Percentiles rank a stretch among this genome's conserved stretches.
Evolutionary conservation across 1,140 invertebrate species (phyloP).

Genomic region (Drosophila persimilis): DNA sequence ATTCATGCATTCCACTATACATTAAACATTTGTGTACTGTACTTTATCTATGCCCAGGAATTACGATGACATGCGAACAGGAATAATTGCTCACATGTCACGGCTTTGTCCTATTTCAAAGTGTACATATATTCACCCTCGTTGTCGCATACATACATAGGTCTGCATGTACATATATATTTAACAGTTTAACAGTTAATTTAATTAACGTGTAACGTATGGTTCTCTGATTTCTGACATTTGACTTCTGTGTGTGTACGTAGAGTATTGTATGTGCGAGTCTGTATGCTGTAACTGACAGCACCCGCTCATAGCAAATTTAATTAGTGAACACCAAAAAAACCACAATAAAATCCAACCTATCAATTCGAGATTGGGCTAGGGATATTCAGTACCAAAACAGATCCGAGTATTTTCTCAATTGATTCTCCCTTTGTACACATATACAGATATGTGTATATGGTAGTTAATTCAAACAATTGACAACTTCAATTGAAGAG

Average conservation of each 20-base stretch:
- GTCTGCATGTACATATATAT: neutral
- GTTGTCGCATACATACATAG: constrained; percentile 3
- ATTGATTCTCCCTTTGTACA: too few relatives aligned
- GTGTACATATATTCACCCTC: constrained; percentile 9
- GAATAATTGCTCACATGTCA: constrained; percentile 71
- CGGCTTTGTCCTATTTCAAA: constrained; percentile 25
- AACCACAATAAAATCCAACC: too few relatives aligned
- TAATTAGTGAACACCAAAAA: too few relatives aligned
- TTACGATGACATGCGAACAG: constrained; percentile 59
- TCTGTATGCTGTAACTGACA: too few relatives aligned
- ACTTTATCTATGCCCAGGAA: constrained; percentile 63
- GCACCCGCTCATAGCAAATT: too few relatives aligned
- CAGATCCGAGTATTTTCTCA: too few relatives aligned
- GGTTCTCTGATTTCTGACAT: constrained; percentile 57
- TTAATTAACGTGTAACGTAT: constrained; percentile 70
- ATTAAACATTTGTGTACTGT: constrained; percentile 11
- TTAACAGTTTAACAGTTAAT: constrained; percentile 58
- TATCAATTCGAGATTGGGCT: too few relatives aligned
- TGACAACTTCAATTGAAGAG: too few relatives aligned
- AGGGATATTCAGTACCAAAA: too few relatives aligned
- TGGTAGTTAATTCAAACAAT: too few relatives aligned
- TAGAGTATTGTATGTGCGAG: too few relatives aligned
- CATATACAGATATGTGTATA: too few relatives aligned
- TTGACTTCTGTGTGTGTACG: constrained; percentile 32
- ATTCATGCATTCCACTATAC: constrained; percentile 51